phyloP scores from a whole-genome alignment of 1,140 invertebrate genomes.

The Sesamia nonagrioides region DNA sequence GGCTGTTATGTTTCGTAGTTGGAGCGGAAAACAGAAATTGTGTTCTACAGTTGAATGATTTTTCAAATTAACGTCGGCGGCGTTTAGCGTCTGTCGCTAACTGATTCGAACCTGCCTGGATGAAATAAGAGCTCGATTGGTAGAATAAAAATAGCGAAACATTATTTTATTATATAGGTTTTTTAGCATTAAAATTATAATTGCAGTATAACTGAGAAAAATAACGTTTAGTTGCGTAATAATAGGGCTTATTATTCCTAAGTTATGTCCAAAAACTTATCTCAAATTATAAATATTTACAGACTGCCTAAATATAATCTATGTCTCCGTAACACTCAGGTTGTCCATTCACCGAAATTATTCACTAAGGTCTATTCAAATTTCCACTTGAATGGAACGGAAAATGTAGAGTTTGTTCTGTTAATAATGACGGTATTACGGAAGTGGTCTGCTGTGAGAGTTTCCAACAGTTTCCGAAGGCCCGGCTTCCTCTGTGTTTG shows the following conservation, averaged over 20 bases:
- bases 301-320: neutral
- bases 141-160: neutral
- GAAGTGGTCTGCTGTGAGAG: slow-evolving; percentile 22
- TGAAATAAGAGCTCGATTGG: neutral
- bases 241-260: too few relatives aligned
- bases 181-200: too few relatives aligned
- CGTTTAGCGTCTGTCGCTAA: slow-evolving; percentile 4
- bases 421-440: slow-evolving; percentile 22
- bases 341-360: neutral
- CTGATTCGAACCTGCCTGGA: neutral
- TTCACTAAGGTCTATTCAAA: neutral
- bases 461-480: slow-evolving; percentile 28
- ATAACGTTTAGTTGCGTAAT: too few relatives aligned
- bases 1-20: slow-evolving; percentile 25
- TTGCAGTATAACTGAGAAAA: too few relatives aligned
- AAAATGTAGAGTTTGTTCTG: slow-evolving; percentile 4
- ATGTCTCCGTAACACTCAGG: neutral
- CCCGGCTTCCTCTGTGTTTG: neutral
- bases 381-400: neutral
- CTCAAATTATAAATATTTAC: neutral
- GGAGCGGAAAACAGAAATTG: neutral
- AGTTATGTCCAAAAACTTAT: neutral
- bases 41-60: neutral
- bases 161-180: too few relatives aligned
- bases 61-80: slow-evolving; percentile 9